These are phyloP conservation scores for Xiphorhynchus erythropygius DNA, from an alignment of 2,797 vertebrate genomes.

Conservation along the genomic window DNA sequence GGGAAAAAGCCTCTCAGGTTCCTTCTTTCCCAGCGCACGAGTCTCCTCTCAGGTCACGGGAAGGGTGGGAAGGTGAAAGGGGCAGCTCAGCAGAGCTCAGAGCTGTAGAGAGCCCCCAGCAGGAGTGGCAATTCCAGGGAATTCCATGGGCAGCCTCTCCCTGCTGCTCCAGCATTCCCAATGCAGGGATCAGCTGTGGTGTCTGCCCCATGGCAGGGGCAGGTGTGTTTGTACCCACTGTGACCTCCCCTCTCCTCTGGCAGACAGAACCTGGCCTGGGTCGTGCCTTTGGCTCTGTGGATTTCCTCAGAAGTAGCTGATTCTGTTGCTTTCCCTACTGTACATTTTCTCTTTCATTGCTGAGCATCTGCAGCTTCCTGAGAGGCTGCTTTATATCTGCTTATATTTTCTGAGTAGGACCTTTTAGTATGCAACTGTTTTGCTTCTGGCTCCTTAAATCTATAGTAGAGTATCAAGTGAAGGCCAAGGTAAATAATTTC, in stretches of 20 bases:
- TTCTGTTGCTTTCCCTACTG: neutral
- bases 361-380: neutral
- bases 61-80: neutral
- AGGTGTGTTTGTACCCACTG: neutral
- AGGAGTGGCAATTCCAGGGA: neutral
- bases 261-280: neutral
- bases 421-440: neutral
- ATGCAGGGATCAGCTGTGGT: rapidly evolving
- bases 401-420: neutral
- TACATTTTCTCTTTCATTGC: neutral
- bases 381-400: neutral
- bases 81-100: neutral
- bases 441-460: neutral
- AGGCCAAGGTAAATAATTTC: neutral
- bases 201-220: neutral
- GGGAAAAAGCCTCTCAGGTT: neutral
- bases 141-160: rapidly evolving
- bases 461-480: neutral
- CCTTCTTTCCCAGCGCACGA: neutral
- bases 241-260: neutral
- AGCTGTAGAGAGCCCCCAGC: neutral
- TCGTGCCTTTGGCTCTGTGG: neutral
- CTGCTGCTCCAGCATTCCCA: neutral
- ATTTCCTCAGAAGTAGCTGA: neutral
- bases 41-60: neutral